Conservation (phyloP, 2,888 invertebrate genomes). For the Ethmia dodecea region DNA sequence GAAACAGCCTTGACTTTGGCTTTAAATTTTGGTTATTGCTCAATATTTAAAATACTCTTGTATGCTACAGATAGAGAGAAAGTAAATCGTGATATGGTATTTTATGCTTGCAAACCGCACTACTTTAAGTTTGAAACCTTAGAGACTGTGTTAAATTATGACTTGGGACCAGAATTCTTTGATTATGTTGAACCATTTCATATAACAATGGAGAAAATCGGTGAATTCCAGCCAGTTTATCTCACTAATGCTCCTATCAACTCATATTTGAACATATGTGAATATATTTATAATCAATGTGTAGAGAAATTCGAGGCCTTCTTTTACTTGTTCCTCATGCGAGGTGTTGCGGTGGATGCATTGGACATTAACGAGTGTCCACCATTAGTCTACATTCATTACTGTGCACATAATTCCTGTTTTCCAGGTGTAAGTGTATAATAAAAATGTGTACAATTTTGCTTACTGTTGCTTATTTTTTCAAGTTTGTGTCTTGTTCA, state of each 20-base stretch:
- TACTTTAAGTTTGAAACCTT: slow-evolving; percentile 60
- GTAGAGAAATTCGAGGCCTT: slow-evolving; percentile 52
- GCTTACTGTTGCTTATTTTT: too few species aligned
- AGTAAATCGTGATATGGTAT: slow-evolving; percentile 49
- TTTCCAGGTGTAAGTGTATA: slow-evolving; percentile 54
- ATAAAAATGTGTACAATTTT: too few species aligned
- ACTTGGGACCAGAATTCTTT: slow-evolving; percentile 60
- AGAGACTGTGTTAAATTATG: slow-evolving; percentile 47
- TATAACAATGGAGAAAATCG: slow-evolving; percentile 39
- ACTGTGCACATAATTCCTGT: slow-evolving; percentile 42
- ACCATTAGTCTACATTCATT: slow-evolving; percentile 61
- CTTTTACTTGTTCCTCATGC: slow-evolving; percentile 55
- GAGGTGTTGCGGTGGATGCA: slow-evolving; percentile 59
- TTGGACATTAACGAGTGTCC: slow-evolving; percentile 56
- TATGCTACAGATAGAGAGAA: slow-evolving; percentile 37
- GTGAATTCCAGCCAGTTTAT: slow-evolving; percentile 41
- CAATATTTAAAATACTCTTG: slow-evolving; percentile 48
- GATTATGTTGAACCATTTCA: slow-evolving; percentile 46
- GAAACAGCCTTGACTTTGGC: slow-evolving; percentile 56
- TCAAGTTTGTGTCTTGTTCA: too few species aligned
- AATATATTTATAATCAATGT: slow-evolving; percentile 56
- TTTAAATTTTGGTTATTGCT: slow-evolving; percentile 40
- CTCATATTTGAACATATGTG: slow-evolving; percentile 56
- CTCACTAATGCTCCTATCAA: slow-evolving; percentile 53
- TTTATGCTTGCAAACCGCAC: slow-evolving; percentile 59